These are phyloP conservation scores for Desmodus rotundus DNA, from an alignment of 2,113 vertebrate species.

Conservation along the genomic window DNA sequence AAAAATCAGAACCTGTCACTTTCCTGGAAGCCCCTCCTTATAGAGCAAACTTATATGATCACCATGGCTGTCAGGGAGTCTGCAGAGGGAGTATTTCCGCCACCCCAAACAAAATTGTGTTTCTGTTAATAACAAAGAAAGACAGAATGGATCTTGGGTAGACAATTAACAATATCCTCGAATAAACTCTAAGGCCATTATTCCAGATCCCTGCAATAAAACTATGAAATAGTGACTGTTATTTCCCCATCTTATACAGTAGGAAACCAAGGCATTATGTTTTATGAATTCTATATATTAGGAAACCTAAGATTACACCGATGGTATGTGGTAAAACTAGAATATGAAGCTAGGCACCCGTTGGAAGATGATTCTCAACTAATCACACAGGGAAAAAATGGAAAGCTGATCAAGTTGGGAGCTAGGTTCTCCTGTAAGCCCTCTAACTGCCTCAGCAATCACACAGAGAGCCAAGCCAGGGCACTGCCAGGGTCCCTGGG, in stretches of 20 bases:
- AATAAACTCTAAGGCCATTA: background rate
- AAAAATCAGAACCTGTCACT: background rate
- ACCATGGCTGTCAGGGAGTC: background rate
- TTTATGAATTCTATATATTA: background rate
- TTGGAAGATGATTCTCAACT: background rate
- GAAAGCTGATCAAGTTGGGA: background rate
- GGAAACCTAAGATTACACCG: background rate
- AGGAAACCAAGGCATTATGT: background rate
- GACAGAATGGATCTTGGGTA: background rate
- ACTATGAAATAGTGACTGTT: background rate
- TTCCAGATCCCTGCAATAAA: background rate
- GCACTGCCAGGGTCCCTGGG: background rate
- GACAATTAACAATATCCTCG: background rate
- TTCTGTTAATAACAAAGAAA: slow-evolving; percentile 24
- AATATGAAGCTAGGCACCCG: background rate
- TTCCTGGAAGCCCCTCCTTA: background rate
- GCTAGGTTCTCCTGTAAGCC: background rate
- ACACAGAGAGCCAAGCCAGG: background rate
- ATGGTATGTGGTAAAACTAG: background rate
- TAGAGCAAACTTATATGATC: background rate
- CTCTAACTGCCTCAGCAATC: background rate
- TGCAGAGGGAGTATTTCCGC: background rate
- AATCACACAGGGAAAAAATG: background rate
- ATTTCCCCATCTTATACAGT: background rate
- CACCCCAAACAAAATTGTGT: background rate